Evolutionary conservation across 2,797 vertebrate species (phyloP).

Genomic region (Chromis chromis): DNA sequence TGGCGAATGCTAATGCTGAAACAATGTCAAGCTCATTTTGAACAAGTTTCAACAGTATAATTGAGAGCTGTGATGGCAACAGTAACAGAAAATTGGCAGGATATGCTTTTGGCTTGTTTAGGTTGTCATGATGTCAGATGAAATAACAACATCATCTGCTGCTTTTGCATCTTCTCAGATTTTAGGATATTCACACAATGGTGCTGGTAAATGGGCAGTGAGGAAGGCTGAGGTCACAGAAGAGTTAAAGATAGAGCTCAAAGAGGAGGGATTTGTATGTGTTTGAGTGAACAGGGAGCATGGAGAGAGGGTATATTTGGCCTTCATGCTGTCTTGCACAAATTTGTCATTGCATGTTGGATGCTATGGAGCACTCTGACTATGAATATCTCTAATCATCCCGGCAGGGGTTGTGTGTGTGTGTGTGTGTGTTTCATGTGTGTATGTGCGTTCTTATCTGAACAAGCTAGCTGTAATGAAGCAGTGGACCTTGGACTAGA

Average conservation of each 20-base stretch:
- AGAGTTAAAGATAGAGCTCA: constrained; percentile 45
- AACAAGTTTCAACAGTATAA: neutral
- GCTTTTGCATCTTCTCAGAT: constrained; percentile 5
- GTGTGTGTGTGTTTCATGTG: constrained; percentile 14
- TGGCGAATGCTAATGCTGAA: neutral
- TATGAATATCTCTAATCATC: constrained; percentile 63
- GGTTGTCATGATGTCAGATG: neutral
- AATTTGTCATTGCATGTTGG: constrained; percentile 70
- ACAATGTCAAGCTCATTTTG: neutral
- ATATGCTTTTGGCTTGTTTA: neutral
- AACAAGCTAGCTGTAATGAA: constrained; percentile 54
- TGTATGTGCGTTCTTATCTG: constrained; percentile 33
- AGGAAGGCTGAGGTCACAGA: constrained; percentile 23
- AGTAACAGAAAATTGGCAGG: neutral
- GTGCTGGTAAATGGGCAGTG: neutral
- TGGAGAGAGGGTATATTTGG: constrained; percentile 66
- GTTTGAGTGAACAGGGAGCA: constrained; percentile 18
- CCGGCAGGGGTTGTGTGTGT: constrained; percentile 36
- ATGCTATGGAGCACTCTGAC: constrained; percentile 51
- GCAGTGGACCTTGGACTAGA: constrained; percentile 57
- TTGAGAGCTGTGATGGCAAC: neutral
- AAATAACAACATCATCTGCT: neutral
- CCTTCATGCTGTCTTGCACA: constrained; percentile 74
- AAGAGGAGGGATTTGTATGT: constrained; percentile 13
- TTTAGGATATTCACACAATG: neutral